phyloP scores from a whole-genome alignment of 2,888 invertebrate species.

The Busseola fusca region DNA sequence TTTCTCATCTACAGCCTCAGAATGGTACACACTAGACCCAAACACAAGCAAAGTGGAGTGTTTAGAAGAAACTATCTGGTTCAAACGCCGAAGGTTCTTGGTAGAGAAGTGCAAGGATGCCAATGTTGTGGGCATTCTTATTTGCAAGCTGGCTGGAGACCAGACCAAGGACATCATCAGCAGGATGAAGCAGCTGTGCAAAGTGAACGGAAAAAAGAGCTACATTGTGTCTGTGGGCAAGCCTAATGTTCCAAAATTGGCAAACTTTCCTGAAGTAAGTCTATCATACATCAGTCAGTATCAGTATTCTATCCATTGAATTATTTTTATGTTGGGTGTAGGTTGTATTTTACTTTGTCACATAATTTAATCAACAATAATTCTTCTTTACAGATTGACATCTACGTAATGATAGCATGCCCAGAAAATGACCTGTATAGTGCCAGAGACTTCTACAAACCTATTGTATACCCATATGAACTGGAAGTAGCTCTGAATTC shows the following conservation, averaged over 20 bases:
- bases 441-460: slow-evolving; percentile 95
- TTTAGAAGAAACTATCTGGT: slow-evolving; percentile 85
- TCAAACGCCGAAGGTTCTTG: slow-evolving; percentile 94
- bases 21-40: slow-evolving; percentile 89
- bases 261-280: slow-evolving; percentile 96
- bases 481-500: slow-evolving; percentile 94
- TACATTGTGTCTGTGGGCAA: slow-evolving; percentile 98
- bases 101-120: slow-evolving; percentile 98
- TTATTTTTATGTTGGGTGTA: slow-evolving; percentile 1
- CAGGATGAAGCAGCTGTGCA: slow-evolving; percentile 92
- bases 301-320: no score
- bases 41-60: slow-evolving; percentile 77
- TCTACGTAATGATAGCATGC: slow-evolving; percentile 97
- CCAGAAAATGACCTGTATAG: slow-evolving; percentile 96
- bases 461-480: slow-evolving; percentile 97
- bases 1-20: slow-evolving; percentile 77
- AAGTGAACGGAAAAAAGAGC: slow-evolving; percentile 94
- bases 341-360: background rate
- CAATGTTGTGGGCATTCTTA: slow-evolving; percentile 94
- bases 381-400: slow-evolving; percentile 92
- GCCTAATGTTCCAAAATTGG: slow-evolving; percentile 97
- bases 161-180: slow-evolving; percentile 93
- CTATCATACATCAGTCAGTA: background rate
- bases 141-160: slow-evolving; percentile 96
- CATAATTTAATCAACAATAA: background rate